Conservation (phyloP, 2,888 invertebrate genomes). For the Aquatica leii region DNA sequence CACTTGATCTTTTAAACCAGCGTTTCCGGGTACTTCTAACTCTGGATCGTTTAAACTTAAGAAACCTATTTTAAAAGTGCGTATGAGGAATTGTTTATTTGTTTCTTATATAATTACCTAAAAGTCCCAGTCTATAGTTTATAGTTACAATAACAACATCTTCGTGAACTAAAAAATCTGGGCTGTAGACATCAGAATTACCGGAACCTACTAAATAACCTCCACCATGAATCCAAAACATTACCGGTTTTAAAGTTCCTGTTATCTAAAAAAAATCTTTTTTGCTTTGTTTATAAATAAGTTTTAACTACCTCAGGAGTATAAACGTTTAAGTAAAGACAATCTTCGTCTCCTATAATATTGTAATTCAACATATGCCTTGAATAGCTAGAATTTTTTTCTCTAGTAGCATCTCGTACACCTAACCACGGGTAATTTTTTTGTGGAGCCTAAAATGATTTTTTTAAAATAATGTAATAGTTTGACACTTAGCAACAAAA, state of each 20-base stretch:
- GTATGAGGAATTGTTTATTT: not conserved
- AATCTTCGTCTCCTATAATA: conserved; percentile 70
- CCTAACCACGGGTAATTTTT: conserved; percentile 36
- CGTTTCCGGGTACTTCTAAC: conserved; percentile 20
- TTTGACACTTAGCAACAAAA: too few relatives aligned
- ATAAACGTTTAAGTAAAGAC: conserved; percentile 78
- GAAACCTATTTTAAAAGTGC: conserved; percentile 4
- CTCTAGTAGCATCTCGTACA: conserved; percentile 37
- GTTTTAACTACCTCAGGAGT: conserved; percentile 65
- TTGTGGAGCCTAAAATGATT: conserved; percentile 33
- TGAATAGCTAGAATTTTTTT: conserved; percentile 11
- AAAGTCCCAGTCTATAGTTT: conserved; percentile 56
- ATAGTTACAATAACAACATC: conserved; percentile 56
- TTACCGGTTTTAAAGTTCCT: conserved; percentile 54
- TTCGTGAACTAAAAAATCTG: conserved; percentile 55
- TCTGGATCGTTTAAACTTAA: conserved; percentile 17
- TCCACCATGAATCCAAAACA: conserved; percentile 61
- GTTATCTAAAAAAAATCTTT: not conserved
- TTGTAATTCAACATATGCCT: conserved; percentile 21
- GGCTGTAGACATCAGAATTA: conserved; percentile 50
- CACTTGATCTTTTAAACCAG: conserved; percentile 23
- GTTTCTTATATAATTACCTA: conserved; percentile 47
- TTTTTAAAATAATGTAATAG: not conserved
- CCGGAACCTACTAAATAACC: conserved; percentile 55
- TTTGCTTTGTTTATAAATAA: not conserved